Evolutionary conservation across 1,140 invertebrate genomes (phyloP).

Genomic region (Camponotus floridanus): DNA sequence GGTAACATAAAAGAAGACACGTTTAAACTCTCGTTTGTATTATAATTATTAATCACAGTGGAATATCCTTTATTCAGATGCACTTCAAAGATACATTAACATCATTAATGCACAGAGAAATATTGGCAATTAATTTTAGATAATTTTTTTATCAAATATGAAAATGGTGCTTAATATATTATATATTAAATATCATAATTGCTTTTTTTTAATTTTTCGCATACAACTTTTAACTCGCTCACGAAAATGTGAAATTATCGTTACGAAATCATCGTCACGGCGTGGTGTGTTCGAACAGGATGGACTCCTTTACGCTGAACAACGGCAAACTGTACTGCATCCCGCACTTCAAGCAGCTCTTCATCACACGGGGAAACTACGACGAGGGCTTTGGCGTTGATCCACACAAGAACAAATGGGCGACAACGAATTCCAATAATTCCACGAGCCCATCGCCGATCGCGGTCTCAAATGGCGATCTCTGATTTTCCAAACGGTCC

Average conservation of each 20-base stretch:
- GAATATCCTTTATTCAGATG: neutral
- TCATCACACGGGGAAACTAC: conserved; percentile 94
- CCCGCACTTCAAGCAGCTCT: conserved; percentile 93
- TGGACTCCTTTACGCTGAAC: conserved; percentile 92
- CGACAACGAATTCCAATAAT: conserved; percentile 71
- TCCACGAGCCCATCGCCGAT: conserved; percentile 78
- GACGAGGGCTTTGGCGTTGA: conserved; percentile 92
- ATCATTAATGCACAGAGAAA: neutral
- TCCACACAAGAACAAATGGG: conserved; percentile 89
- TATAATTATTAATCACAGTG: neutral
- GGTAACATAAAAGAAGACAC: conserved; percentile 85
- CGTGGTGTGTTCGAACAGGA: conserved; percentile 86
- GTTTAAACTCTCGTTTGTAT: neutral
- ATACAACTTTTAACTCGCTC: neutral
- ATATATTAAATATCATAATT: too few relatives aligned
- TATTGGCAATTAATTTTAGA: neutral
- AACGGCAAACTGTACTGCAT: conserved; percentile 92
- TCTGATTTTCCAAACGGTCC: conserved; percentile 72
- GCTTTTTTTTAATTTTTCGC: neutral
- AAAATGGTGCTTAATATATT: neutral
- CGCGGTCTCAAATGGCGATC: conserved; percentile 81
- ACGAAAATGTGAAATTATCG: neutral
- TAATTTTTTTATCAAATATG: neutral
- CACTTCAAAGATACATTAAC: too few relatives aligned
- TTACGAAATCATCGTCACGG: conserved; percentile 19